A percentile compares a stretch with the other conserved stretches of the same genome.
phyloP scores from a whole-genome alignment of 2,113 vertebrate species.

The Bos javanicus region DNA sequence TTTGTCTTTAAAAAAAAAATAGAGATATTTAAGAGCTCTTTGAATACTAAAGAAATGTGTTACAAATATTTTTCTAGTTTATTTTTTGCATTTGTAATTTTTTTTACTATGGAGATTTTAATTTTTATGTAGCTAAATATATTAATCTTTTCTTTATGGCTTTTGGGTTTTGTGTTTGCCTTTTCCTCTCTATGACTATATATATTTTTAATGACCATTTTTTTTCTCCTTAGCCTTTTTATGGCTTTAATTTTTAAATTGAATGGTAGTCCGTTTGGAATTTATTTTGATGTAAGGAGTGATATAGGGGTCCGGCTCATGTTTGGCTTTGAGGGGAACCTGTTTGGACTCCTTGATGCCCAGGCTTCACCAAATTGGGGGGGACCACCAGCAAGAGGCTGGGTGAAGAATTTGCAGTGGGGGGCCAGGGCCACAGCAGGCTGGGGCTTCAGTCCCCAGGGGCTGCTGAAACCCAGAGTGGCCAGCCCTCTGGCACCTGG shows the following conservation, averaged over 20 bases:
- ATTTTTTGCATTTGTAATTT: slow-evolving; percentile 25
- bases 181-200: background rate
- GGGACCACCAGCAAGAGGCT: background rate
- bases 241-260: slow-evolving; percentile 45
- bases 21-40: background rate
- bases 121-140: slow-evolving; percentile 27
- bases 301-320: background rate
- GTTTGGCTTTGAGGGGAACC: background rate
- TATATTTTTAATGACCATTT: slow-evolving; percentile 35
- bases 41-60: background rate
- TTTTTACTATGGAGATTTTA: slow-evolving; percentile 7
- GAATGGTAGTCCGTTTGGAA: background rate
- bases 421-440: too few species aligned
- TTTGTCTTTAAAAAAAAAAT: background rate
- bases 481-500: background rate
- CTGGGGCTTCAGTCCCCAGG: background rate
- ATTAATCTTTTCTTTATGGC: slow-evolving; percentile 38
- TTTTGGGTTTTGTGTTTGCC: background rate
- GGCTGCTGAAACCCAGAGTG: background rate
- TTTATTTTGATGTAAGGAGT: background rate
- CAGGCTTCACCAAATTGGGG: background rate
- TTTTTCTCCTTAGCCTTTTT: background rate
- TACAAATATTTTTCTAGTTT: slow-evolving; percentile 32
- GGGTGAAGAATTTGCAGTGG: fast-evolving
- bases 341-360: background rate